Evolutionary conservation across 2,113 vertebrate species (phyloP).

Genomic region (Chaetodon auriga): DNA sequence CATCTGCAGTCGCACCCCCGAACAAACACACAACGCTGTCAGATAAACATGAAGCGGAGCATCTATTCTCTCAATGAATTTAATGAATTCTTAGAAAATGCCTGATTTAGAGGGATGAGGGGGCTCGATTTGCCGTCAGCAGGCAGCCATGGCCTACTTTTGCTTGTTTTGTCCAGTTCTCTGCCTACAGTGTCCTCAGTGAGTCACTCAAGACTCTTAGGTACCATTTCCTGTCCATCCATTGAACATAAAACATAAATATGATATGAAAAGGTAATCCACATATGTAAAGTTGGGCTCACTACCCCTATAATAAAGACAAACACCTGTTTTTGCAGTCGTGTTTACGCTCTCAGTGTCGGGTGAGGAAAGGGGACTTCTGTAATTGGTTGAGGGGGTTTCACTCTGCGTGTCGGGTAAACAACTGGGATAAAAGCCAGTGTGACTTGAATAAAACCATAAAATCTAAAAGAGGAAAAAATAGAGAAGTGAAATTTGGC

Average conservation of each 20-base stretch:
- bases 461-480: conserved; percentile 12
- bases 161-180: background rate
- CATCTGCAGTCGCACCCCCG: background rate
- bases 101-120: background rate
- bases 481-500: conserved; percentile 27
- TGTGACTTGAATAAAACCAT: conserved; percentile 32
- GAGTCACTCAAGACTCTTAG: conserved; percentile 1
- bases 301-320: too few species aligned
- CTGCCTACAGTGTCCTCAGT: background rate
- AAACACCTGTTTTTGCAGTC: background rate
- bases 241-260: too few species aligned
- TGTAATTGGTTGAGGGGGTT: conserved; percentile 13
- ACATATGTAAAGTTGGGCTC: too few species aligned
- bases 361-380: background rate
- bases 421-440: background rate
- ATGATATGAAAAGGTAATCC: too few species aligned
- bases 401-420: conserved; percentile 12
- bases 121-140: background rate
- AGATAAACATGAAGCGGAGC: conserved; percentile 11
- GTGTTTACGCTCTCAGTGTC: background rate
- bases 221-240: too few species aligned
- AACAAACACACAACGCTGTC: background rate
- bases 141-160: background rate
- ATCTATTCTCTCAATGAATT: background rate
- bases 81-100: conserved; percentile 4